phyloP scores from a whole-genome alignment of 2,797 vertebrate species.

The Vultur gryphus region DNA sequence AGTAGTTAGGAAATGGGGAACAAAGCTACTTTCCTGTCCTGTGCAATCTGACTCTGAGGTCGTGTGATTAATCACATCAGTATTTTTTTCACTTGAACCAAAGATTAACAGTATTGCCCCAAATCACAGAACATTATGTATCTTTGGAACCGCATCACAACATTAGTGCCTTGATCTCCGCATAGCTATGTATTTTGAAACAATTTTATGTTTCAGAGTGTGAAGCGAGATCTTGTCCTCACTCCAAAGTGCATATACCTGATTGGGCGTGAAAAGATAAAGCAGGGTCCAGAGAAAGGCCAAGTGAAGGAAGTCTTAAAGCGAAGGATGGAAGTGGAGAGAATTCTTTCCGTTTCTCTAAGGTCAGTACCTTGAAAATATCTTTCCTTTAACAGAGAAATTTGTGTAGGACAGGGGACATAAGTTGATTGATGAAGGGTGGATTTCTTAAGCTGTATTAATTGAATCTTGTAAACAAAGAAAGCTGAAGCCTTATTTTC shows the following conservation, averaged over 20 bases:
- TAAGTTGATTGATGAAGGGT: background rate
- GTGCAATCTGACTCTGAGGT: background rate
- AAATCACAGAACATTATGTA: background rate
- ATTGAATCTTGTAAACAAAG: background rate
- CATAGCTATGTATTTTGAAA: background rate
- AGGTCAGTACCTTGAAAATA: constrained; percentile 77
- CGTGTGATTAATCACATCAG: background rate
- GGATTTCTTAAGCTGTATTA: background rate
- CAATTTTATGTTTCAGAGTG: constrained; percentile 73
- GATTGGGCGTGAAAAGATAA: constrained; percentile 94
- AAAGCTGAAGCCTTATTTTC: background rate
- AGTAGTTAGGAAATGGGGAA: background rate
- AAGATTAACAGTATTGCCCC: background rate
- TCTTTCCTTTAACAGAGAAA: background rate
- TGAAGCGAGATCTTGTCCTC: constrained; percentile 94
- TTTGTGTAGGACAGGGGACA: background rate
- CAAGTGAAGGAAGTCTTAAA: constrained; percentile 93
- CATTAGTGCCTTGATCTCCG: background rate
- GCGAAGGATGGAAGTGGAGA: constrained; percentile 88
- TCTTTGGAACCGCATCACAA: background rate
- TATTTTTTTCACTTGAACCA: background rate
- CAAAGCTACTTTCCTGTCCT: background rate
- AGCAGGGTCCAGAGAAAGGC: constrained; percentile 94
- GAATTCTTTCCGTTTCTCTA: constrained; percentile 88
- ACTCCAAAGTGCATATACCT: constrained; percentile 92